Evolutionary conservation across 2,113 vertebrate genomes (phyloP), one percentile per base, ranked within the genome.

Genomic region (Tachuris rubrigastra): DNA sequence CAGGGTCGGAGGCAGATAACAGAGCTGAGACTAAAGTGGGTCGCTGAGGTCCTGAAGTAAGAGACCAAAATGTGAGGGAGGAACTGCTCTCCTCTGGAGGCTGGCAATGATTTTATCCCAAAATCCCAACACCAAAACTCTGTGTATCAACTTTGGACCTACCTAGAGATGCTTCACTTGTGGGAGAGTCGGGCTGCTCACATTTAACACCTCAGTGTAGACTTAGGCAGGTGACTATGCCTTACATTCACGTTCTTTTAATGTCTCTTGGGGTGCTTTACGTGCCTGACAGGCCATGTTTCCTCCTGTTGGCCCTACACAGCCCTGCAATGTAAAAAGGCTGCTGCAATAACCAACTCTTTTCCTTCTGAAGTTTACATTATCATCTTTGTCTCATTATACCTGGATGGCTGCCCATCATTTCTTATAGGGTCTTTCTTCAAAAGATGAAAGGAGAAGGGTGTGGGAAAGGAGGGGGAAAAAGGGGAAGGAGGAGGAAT

Each of bases 341-440:
- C 83, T 86, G 63, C 83, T 87, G 76, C 60, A 52, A n/a, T 3
- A 46, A 92, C 92, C 83, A 96, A 1, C 59, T 71, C 91, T 86
- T 66, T 77, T 85, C 90, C 93, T 94, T 81, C 75, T 41, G 83
- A 96, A 94, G 89, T 72, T 95, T 93, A 68, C 81, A 18, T 91
- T 95, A 89, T 95, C 92, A 86, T 96, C 96, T 95, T 93, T 85
- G 71, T 93, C 69, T 88, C 93, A 79, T 97, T 97, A 37, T 49
- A 62, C 94, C 94, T 97, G 95, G 94, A 92, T 75, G 93, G 83
- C 84, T 96, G 94, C 93, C 96, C 72, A 67, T 93, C 95, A 92
- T 96, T 88, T 89, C 89, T 96, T 87, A 92, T 5, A 89, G 28
- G 58, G 55, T 91, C 94, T 94, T 79, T 90, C 94, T 96, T 96